Evolutionary conservation across 2,113 vertebrate species (phyloP), one percentile per base, ranked within the genome.

Genomic region (Channa maculata): DNA sequence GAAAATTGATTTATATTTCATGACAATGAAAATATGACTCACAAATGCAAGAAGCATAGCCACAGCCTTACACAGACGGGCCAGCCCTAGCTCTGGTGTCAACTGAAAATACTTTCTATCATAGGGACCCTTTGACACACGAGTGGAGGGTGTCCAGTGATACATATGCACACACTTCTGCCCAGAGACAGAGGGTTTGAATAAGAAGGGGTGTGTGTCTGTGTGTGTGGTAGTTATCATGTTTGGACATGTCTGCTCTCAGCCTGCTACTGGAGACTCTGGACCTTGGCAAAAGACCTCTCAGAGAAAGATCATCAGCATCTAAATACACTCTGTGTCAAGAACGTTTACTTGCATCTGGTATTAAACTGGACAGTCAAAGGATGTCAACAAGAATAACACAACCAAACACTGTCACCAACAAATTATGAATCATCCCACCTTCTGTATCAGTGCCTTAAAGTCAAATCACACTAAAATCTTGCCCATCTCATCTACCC

Each of bases 231-330:
- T 65, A 48, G 76, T 67, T 78, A 88, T 83, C 91, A 88, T 90
- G 92, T 85, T 84, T 75, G 85, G 90, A 71, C 90, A 88, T 91
- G 92, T 89, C 86, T 82, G 75, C 61, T 74, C 78, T 50, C 57
- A 75, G 73, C 55, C 83, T 77, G 62, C 75, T 83, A 55, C 82
- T 80, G 84, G 82, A 85, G 84, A 89, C 79, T 84, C 63, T 82
- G 75, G 88, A 91, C 79, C 82, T 82, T 78, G 58, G 91, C 80
- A 90, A 91, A 82, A 77, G 89, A 88, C 79, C 84, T 83, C 75
- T 83, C 68, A 65, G 76, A 78, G 79, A 86, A 83, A 90, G 81
- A 89, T 90, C 86, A 88, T 86, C 84, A 70, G 67, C 65, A 84
- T 86, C 73, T 85, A 90, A 89, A 89, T 83, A 88, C 85, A 88